Conservation (phyloP, 2,888 invertebrate species). For the Netelia inedita region DNA sequence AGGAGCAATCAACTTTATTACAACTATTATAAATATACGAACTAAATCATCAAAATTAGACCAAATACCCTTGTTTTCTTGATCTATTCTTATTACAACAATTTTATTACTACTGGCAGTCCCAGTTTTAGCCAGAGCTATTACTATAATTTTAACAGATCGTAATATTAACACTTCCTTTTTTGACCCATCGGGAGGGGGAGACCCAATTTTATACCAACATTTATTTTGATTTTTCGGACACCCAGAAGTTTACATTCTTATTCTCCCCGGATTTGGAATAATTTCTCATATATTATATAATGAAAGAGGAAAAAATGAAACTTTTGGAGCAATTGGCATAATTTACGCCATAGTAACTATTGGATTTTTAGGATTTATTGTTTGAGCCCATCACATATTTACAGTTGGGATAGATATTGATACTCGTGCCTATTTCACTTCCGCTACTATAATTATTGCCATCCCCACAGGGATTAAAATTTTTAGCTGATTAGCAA, state of each 20-base stretch:
- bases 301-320: slow-evolving; percentile 91
- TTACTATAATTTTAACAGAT: slow-evolving; percentile 92
- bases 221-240: slow-evolving; percentile 96
- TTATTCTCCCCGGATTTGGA: slow-evolving; percentile 94
- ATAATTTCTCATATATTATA: slow-evolving; percentile 92
- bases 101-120: slow-evolving; percentile 89
- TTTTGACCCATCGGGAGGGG: slow-evolving; percentile 93
- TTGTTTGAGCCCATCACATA: slow-evolving; percentile 95
- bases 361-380: slow-evolving; percentile 93
- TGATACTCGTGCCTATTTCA: slow-evolving; percentile 94
- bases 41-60: slow-evolving; percentile 87
- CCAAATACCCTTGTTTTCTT: slow-evolving; percentile 90
- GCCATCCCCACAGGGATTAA: slow-evolving; percentile 94
- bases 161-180: slow-evolving; percentile 93
- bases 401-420: slow-evolving; percentile 94
- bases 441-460: slow-evolving; percentile 95
- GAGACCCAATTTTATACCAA: slow-evolving; percentile 93
- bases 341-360: slow-evolving; percentile 95
- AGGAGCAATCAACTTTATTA: slow-evolving; percentile 93
- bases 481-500: slow-evolving; percentile 92
- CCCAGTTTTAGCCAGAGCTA: slow-evolving; percentile 92
- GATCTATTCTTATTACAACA: slow-evolving; percentile 90
- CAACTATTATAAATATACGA: slow-evolving; percentile 91
- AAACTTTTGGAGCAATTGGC: slow-evolving; percentile 90
- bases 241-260: slow-evolving; percentile 94